Conservation (phyloP, 2,113 vertebrate species). For the Campylomormyrus tamandua region DNA sequence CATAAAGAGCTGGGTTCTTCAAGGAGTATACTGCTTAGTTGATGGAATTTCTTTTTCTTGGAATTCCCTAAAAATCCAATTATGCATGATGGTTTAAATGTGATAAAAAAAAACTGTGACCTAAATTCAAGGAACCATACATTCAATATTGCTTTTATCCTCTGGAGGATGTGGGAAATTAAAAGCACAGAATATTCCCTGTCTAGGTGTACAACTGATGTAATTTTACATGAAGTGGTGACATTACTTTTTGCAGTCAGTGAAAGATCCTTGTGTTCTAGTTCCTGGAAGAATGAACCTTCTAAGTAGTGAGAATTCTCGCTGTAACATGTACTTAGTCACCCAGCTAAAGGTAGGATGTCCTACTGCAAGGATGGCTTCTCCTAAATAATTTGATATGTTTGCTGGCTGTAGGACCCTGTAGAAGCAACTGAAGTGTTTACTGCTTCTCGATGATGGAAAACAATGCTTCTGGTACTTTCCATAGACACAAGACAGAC, state of each 20-base stretch:
- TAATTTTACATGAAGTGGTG: background rate
- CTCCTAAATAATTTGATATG: background rate
- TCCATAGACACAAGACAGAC: background rate
- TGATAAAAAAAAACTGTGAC: constrained; percentile 14
- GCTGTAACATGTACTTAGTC: background rate
- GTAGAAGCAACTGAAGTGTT: background rate
- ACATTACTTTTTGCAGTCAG: constrained; percentile 17
- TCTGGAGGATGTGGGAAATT: background rate
- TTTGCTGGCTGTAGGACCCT: background rate
- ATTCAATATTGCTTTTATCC: constrained; percentile 18
- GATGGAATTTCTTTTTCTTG: constrained; percentile 17
- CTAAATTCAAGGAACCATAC: constrained; percentile 3
- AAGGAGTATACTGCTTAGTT: background rate
- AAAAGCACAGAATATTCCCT: constrained; percentile 4
- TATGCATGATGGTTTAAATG: constrained; percentile 23
- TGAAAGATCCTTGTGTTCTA: constrained; percentile 24
- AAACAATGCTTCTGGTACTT: background rate
- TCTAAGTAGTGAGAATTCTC: constrained; percentile 4
- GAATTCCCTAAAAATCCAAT: constrained; percentile 22
- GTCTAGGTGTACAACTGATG: constrained; percentile 1
- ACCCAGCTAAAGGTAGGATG: background rate
- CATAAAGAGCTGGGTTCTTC: background rate
- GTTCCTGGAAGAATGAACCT: constrained; percentile 21
- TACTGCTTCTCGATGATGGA: background rate
- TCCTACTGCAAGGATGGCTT: background rate